phyloP scores from a whole-genome alignment of 1,140 invertebrate genomes.

The Pteromalus puparum region DNA sequence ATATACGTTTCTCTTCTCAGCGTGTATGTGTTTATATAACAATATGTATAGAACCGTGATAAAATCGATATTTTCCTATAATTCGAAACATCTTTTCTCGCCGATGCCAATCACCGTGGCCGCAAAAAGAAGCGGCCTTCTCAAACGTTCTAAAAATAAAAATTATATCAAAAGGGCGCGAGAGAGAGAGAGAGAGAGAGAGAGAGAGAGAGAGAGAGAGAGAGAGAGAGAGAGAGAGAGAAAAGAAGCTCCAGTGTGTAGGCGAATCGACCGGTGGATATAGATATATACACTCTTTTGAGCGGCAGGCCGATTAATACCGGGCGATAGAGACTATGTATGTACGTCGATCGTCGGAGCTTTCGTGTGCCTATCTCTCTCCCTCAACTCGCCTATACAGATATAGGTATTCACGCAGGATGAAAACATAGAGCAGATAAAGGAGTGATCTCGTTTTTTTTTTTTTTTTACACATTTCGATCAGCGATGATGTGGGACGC shows the following conservation, averaged over 20 bases:
- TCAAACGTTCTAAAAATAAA: not conserved
- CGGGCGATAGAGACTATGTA: not conserved
- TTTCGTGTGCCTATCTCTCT: constrained; percentile 33
- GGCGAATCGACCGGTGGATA: not conserved
- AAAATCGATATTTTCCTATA: too few species aligned
- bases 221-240: not conserved
- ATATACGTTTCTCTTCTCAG: not conserved
- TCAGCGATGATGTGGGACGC: not conserved
- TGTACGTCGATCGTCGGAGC: constrained; percentile 17
- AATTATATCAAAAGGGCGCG: not conserved
- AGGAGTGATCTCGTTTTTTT: not conserved
- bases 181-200: not conserved
- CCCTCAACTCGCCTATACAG: not conserved
- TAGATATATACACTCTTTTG: not conserved
- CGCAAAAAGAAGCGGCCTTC: not conserved
- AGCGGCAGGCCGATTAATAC: constrained; percentile 20
- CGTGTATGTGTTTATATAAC: too few species aligned
- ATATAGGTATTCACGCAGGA: not conserved
- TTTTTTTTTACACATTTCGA: not conserved
- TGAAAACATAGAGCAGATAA: too few species aligned
- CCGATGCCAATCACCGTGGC: not conserved
- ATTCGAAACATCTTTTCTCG: too few species aligned
- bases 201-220: not conserved
- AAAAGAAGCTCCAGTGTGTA: not conserved
- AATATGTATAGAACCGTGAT: too few species aligned